Evolutionary conservation across 2,113 vertebrate genomes (phyloP), one percentile per base, ranked within the genome.

Genomic region (Cyphomyrus plagiostoma): DNA sequence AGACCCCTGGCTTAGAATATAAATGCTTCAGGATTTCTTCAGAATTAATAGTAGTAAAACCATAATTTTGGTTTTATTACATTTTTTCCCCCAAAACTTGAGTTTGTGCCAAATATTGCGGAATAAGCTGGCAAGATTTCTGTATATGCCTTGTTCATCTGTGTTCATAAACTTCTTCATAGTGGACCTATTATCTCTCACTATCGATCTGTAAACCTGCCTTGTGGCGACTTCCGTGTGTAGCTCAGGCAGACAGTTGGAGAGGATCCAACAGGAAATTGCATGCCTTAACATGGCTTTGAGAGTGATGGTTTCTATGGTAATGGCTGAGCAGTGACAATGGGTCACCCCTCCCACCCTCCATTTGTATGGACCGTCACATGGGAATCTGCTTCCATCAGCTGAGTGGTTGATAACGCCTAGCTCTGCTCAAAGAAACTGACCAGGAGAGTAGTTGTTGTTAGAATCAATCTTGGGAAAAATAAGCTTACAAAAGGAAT

Each of bases 261-360:
- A 66, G 87, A 58, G 35, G 39, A 35, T 80, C 74, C 70, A 82
- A n/a, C 45, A 77, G 70, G 66, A 30, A 88, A 49, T 42, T 11
- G 35, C 52, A n/a, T 70, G 46, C 35, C 50, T 49, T 45, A 50
- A 58, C 11, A 30, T 88, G 85, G 39, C 49, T 70, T 48, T 3
- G 46, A 74, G 66, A 90, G 35, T 42, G 17, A 52, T 35, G 50
- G 86, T 90, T 66, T 58, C 89, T 66, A 90, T 88, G 48, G 89
- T 87, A 62, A 90, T 46, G 17, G 21, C 15, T 62, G 30, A 80
- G 86, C 56, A 10, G 21, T 23, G 84, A 77, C 13, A 52, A 42
- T 45, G 49, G 52, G 3, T 35, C 39, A 5, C 53, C 45, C 66
- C 35, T 50, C 49, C 52, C 26, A 70, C 50, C 11, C 53, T 84